Evolutionary conservation across 2,888 invertebrate genomes (phyloP), one percentile per base, ranked within the genome.

Genomic region (Arrhopalites spinosus): DNA sequence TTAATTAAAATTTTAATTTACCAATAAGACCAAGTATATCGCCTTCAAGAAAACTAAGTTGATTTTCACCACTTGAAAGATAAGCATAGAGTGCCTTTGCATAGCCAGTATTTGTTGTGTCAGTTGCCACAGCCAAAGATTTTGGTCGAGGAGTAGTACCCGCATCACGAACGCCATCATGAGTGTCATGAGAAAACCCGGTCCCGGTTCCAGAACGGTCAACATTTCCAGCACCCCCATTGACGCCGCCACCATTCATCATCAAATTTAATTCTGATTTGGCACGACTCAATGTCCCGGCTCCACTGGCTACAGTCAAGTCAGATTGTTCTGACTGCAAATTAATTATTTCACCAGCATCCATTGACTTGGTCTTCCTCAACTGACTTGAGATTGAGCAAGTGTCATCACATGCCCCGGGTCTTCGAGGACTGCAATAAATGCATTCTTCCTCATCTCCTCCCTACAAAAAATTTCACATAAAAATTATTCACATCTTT

Each of bases 51-150:
- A 96, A 96, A 85, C 93, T 93, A 78, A 96, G 89, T 86, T 96
- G 96, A 87, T 95, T 95, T 84, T 95, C 96, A 7, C 95, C 90
- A 79, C 93, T 86, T 47, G 95, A 94, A 77, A 94, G 89, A 86
- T 96, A 96, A 20, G 95, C 93, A 85, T 95, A 96, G 50, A 96
- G 88, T 13, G 96, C 95, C 80, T 93, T 89, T 0, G 93, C 94
- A 72, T 77, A 94, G 87, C 7, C 92, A 91, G 17, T 92, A 90
- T 83, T 93, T 92, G 84, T 73, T n/a, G 68, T 66, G 47, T 79
- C 74, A 45, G 85, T 84, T 69, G 89, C 88, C 23, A 90, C 89
- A 0, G 85, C 85, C 82, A 85, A 83, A 11, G 85, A 85, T 82
- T 86, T 86, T 1, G 86, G 85, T 36, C 86, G 84, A 29, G 81